Base-by-base conservation (phyloP, 1,140 invertebrate species). In the Nasonia longicornis region DNA sequence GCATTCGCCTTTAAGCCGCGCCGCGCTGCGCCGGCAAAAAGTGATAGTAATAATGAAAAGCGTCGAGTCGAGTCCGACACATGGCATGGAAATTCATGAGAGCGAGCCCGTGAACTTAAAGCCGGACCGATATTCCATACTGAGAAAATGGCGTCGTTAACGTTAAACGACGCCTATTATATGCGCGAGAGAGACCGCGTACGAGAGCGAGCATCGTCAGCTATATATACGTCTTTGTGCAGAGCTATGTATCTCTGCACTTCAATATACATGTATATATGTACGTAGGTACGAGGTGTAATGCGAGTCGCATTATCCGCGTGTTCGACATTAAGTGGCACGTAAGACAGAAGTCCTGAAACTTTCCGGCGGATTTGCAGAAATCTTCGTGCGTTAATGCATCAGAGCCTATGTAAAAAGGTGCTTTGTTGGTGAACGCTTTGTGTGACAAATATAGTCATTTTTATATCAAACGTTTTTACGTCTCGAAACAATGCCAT, bases 111-210 rank as follows among this genome's bases (percentile, higher is more conserved):
- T 82, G 73, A 81, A 87, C 86, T 89, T 87, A 88, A 87, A 87
- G 86, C 84, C 81, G 85, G 86, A 83, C 73, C 87, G 87, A 89
- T 89, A 89, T 89, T 42, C 88, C 88, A 87, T 89, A 89, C 87
- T 88, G 85, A 87, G 88, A 90, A 91, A 90, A 91, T 90, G 88
- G 88, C 88, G 89, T 90, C 89, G 89, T 91, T 90, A 90, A 90
- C 86, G 87, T 90, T 90, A 90, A 91, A 90, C 86, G 89, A 87
- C 87, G 84, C 87, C 82, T 86, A 90, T 91, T 88, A 90, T 89
- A 87, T 85, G 74, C 83, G 10, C 11, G 64, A 12, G n/a, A 22
- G 64, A 26, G 83, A 83, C 83, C 78, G 78, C 78, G 75, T 72
- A 85, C 85, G 31, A 35, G 31, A 35, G 31, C 31, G 76, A 83